Evolutionary conservation across 2,113 vertebrate genomes (phyloP).

Genomic region (Dasyprocta punctata): DNA sequence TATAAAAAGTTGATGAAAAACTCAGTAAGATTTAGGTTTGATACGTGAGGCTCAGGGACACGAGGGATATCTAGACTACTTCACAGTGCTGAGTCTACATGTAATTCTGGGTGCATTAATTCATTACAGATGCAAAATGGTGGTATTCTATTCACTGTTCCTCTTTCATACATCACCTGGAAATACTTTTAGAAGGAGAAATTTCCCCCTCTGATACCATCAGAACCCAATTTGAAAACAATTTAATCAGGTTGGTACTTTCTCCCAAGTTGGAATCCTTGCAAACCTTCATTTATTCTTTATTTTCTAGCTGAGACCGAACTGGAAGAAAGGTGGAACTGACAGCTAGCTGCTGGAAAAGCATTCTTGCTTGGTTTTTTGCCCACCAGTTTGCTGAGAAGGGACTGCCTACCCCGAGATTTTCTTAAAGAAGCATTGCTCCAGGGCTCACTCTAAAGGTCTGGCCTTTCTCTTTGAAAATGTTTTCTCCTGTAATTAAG

Average conservation of each 20-base stretch:
- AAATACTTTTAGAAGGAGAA: not conserved
- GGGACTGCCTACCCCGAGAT: not conserved
- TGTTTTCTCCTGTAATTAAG: constrained; percentile 74
- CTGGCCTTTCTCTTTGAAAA: constrained; percentile 66
- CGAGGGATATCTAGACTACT: not conserved
- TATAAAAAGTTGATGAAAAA: not conserved
- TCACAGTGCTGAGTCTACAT: not conserved
- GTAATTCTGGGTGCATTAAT: not conserved
- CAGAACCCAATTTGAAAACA: constrained; percentile 23
- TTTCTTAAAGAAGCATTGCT: constrained; percentile 54
- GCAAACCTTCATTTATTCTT: constrained; percentile 51
- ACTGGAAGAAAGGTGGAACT: not conserved
- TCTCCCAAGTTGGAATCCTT: constrained; percentile 44
- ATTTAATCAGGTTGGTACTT: not conserved
- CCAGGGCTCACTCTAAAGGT: constrained; percentile 4
- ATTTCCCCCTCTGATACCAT: not conserved
- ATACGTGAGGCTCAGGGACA: not conserved
- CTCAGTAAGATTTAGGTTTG: not conserved
- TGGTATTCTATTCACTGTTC: not conserved
- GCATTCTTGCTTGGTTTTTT: not conserved
- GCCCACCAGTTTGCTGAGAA: not conserved
- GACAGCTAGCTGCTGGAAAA: not conserved
- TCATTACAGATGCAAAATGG: constrained; percentile 10
- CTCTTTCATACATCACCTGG: not conserved
- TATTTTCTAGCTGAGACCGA: constrained; percentile 48